Evolutionary conservation across 2,888 invertebrate species (phyloP), one percentile per base, ranked within the genome.

Genomic region (Thecocarcelia acutangulata): DNA sequence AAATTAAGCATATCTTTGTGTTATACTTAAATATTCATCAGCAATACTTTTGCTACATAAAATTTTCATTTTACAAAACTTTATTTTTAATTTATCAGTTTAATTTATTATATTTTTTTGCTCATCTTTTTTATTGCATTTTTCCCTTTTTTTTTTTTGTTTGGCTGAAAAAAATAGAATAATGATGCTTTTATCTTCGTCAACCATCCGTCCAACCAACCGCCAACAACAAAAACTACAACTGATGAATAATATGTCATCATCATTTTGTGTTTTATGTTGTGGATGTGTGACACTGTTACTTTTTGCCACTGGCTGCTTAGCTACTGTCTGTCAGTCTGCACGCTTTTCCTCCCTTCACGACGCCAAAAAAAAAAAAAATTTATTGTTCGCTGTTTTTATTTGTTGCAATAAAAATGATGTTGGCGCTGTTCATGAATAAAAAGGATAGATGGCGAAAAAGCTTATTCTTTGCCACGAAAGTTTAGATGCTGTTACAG

Each of bases 241-340:
- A 82, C 82, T 70, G 78, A 82, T 78, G 78, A 77, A 82, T 78
- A 74, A 78, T 78, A 78, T 74, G 78, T 78, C 78, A 78, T 82
- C 82, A 82, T 74, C 74, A 74, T 82, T 74, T 70, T 74, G 68
- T 56, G 59, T 70, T 77, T 78, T 78, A 82, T 82, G 74, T 74
- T 70, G 73, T 70, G 78, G 74, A 78, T 74, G 63, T 74, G 79
- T 79, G 61, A 82, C 69, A 64, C 69, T 78, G 73, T 74, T 81
- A 77, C 64, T 68, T 76, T 77, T 52, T 78, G 46, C 64, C 74
- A 74, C 46, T 40, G 80, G 76, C 76, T 64, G 52, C 48, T 3
- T 50, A 19, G 46, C 28, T n/a, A n/a, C n/a, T 46, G 48, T 44
- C 56, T 46, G 46, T 33, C 44, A 13, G 42, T 72, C 12, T 52